Base-by-base conservation (phyloP, 2,113 vertebrate genomes). In the Tachysurus vachellii region DNA sequence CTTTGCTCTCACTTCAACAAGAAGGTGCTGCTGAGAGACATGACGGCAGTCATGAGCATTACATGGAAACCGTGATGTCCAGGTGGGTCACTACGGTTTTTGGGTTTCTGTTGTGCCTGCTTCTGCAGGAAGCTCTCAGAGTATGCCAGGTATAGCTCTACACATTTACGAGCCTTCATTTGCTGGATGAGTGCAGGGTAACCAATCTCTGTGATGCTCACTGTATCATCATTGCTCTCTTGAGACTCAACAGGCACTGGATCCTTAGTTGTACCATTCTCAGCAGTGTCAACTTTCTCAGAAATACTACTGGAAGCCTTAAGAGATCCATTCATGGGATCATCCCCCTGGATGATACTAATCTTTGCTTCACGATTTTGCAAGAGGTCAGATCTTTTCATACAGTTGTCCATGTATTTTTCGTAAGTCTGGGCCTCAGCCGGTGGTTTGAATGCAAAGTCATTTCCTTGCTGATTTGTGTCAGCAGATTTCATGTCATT, bases 111-210 rank as follows among this genome's bases (percentile, higher is more conserved):
- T 61, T 88, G 66, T 31, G 91, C 92, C 80, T 91, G 91, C 17
- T 86, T 93, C 44, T 94, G 1, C 59, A 94, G 89, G 56, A 86
- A 91, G 12, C 50, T 71, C 31, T 93, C 93, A 9, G 92, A 92
- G 85, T 93, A 91, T 62, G 70, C 86, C 23, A 94, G 86, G 89
- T 94, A 95, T 31, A 90, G 83, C 84, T 94, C 91, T 23, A 94
- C 57, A 71, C 94, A 95, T 56, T 84, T 94, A 61, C 84, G 91
- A 21, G 87, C 87, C 83, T 94, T 95, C 81, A 94, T 14, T 91
- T 95, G 94, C 28, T 92, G 82, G 5, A 94, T 93, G 70, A 95
- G 90, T 23, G 92, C 94, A 0, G 94, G 95, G 66, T 94, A 95
- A 14, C 93, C 94, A 7, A 95, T 94, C 85, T 95, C 94, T 85